Evolutionary conservation across 1,140 invertebrate genomes (phyloP).

Genomic region (Calephelis virginiensis): DNA sequence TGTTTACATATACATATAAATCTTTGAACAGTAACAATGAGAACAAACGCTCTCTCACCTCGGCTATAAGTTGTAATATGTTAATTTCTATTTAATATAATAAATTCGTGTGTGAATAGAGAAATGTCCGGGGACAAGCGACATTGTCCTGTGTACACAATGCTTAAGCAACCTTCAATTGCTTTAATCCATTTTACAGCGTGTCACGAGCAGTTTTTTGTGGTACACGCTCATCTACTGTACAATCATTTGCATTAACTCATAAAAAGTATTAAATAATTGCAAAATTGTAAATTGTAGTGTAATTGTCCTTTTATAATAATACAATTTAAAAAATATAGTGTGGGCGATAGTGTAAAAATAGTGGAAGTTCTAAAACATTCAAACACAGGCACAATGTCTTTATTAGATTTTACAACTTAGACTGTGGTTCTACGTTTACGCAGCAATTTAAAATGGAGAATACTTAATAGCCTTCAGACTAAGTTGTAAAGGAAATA

Average conservation of each 20-base stretch:
- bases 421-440: too few relatives aligned
- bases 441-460: too few relatives aligned
- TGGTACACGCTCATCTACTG: conserved; percentile 38
- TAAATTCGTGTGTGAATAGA: conserved; percentile 63
- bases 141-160: conserved; percentile 43
- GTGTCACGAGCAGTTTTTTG: conserved; percentile 62
- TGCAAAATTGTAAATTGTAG: too few relatives aligned
- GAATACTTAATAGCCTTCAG: too few relatives aligned
- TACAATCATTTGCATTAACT: conserved; percentile 24
- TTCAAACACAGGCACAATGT: too few relatives aligned
- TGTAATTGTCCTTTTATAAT: too few relatives aligned
- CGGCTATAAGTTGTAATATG: conserved; percentile 62
- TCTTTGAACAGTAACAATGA: conserved; percentile 56
- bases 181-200: conserved; percentile 72
- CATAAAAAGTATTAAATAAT: too few relatives aligned
- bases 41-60: conserved; percentile 58
- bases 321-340: too few relatives aligned
- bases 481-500: too few relatives aligned
- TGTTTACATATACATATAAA: conserved; percentile 66
- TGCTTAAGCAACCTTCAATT: conserved; percentile 56
- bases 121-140: conserved; percentile 50
- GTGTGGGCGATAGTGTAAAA: too few relatives aligned
- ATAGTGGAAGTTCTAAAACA: too few relatives aligned
- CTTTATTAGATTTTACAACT: too few relatives aligned
- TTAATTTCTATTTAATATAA: conserved; percentile 76